Conservation (phyloP, 2,797 vertebrate genomes). For the Leuciscus waleckii region DNA sequence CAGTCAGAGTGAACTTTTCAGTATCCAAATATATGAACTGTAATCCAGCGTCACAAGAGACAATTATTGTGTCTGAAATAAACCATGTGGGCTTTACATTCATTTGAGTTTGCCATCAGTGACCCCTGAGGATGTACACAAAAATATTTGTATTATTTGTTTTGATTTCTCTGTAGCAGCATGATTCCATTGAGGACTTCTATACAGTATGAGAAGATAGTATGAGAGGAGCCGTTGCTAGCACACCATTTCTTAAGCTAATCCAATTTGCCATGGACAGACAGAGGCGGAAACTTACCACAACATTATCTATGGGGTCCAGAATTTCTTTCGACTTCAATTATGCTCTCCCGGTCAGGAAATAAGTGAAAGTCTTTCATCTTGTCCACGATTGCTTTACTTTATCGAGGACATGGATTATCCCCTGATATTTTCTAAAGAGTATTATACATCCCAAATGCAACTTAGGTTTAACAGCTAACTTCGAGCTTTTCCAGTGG, state of each 20-base stretch:
- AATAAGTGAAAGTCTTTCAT: constrained; percentile 66
- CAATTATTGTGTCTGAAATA: constrained; percentile 51
- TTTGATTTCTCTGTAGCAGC: constrained; percentile 48
- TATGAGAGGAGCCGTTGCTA: constrained; percentile 65
- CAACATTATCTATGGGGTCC: constrained; percentile 65
- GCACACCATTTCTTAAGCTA: constrained; percentile 72
- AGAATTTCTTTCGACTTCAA: constrained; percentile 67
- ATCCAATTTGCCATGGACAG: constrained; percentile 72
- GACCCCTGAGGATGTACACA: constrained; percentile 33
- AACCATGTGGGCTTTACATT: constrained; percentile 3
- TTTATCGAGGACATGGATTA: constrained; percentile 69
- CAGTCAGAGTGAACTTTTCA: background rate
- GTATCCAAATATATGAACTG: constrained; percentile 28
- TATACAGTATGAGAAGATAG: constrained; percentile 49
- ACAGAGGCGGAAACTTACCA: constrained; percentile 65
- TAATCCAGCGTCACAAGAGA: constrained; percentile 8
- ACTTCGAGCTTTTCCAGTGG: constrained; percentile 53
- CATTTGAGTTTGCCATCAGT: constrained; percentile 7
- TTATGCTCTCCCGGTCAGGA: constrained; percentile 57
- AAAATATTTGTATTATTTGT: constrained; percentile 38
- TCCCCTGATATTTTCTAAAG: constrained; percentile 65
- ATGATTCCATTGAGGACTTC: constrained; percentile 68
- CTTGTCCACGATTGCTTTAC: constrained; percentile 63
- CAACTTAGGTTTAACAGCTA: constrained; percentile 50
- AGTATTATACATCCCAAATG: constrained; percentile 61